Evolutionary conservation across 2,797 vertebrate genomes (phyloP).

Genomic region (Cyclura pinguis): DNA sequence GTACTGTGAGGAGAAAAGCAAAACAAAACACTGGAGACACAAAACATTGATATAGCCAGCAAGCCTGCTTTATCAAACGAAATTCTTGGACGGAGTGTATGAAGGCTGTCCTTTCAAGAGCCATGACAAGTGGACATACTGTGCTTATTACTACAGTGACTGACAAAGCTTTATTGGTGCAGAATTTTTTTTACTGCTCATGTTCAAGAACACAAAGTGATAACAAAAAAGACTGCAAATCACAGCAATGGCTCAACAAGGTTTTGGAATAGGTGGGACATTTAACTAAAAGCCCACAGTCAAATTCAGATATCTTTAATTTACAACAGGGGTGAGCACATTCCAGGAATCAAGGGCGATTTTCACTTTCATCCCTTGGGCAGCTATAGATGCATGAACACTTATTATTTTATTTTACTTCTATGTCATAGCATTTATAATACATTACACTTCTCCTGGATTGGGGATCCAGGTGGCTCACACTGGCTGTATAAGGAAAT

Average conservation of each 20-base stretch:
- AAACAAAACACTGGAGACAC: background rate
- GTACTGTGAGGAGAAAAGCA: background rate
- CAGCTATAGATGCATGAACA: too few species aligned
- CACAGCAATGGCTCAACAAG: background rate
- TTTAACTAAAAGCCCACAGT: background rate
- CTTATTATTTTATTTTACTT: too few species aligned
- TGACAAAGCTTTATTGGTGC: background rate
- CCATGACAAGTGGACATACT: background rate
- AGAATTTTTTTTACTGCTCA: background rate
- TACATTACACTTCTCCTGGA: too few species aligned
- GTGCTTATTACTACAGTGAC: constrained; percentile 13
- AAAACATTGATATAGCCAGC: background rate
- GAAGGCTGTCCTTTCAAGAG: constrained; percentile 15
- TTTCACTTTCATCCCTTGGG: too few species aligned
- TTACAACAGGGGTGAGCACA: too few species aligned
- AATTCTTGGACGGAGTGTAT: background rate
- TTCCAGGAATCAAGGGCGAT: too few species aligned
- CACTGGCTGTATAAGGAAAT: too few species aligned
- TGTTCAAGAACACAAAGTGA: constrained; percentile 20
- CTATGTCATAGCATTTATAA: too few species aligned
- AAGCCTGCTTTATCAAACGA: background rate
- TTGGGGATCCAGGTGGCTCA: too few species aligned
- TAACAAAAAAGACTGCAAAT: background rate
- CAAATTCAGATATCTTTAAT: background rate
- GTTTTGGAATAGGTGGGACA: background rate